Evolutionary conservation across 2,113 vertebrate genomes (phyloP).

Genomic region (Chaenogobius annularis): DNA sequence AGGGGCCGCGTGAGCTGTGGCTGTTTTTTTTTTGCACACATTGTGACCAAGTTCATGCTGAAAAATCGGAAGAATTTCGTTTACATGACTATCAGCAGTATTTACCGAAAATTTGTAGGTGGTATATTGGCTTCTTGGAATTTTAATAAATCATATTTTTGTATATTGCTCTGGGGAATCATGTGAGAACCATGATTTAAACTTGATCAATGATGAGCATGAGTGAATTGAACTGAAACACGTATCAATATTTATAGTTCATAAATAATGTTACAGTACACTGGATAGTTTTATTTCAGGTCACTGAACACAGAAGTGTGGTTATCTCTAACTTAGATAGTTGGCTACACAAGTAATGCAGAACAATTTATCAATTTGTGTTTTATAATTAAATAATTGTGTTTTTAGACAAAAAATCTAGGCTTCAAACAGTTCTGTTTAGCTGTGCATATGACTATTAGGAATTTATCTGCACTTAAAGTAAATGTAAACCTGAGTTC

Average conservation of each 20-base stretch:
- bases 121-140: neutral
- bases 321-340: no score
- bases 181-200: neutral
- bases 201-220: neutral
- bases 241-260: constrained; percentile 2
- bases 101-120: neutral
- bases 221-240: neutral
- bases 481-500: no score
- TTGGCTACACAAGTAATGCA: no score
- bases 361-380: no score
- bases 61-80: neutral
- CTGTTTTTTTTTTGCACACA: neutral
- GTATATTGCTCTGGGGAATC: neutral
- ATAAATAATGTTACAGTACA: neutral
- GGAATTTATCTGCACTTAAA: no score
- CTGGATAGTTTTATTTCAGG: neutral
- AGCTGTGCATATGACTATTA: no score
- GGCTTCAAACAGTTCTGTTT: no score
- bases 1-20: neutral
- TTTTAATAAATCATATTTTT: neutral
- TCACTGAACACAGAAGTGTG: neutral
- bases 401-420: no score
- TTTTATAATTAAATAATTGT: no score
- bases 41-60: constrained; percentile 2
- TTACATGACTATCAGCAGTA: neutral